Evolutionary conservation across 2,797 vertebrate species (phyloP).

Genomic region (Miichthys miiuy): DNA sequence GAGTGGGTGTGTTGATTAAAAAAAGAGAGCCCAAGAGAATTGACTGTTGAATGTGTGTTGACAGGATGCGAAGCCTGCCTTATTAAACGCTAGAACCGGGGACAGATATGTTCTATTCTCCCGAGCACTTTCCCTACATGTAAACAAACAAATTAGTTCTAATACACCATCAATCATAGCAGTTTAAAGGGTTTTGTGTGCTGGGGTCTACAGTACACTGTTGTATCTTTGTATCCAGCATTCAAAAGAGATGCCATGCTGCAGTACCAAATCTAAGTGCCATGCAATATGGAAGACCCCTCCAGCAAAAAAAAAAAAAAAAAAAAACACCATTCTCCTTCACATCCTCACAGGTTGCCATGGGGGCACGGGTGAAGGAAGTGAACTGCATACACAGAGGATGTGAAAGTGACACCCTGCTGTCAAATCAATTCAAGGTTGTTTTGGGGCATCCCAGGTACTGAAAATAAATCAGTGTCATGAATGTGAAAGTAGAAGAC

Average conservation of each 20-base stretch:
- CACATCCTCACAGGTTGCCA: slow-evolving; percentile 33
- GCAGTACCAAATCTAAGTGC: slow-evolving; percentile 1
- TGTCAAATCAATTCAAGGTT: slow-evolving; percentile 46
- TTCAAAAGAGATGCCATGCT: background rate
- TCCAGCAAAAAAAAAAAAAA: slow-evolving; percentile 17
- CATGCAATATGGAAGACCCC: slow-evolving; percentile 39
- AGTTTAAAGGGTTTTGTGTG: background rate
- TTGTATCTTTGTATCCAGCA: background rate
- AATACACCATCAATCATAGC: slow-evolving; percentile 31
- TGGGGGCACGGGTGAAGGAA: slow-evolving; percentile 21
- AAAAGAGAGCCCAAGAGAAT: slow-evolving; percentile 48
- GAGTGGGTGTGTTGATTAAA: slow-evolving; percentile 72
- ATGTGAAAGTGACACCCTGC: slow-evolving; percentile 25
- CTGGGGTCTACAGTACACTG: slow-evolving; percentile 1
- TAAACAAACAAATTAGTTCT: slow-evolving; percentile 50
- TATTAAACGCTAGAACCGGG: slow-evolving; percentile 51
- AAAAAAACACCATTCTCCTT: slow-evolving; percentile 23
- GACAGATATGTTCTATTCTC: slow-evolving; percentile 36
- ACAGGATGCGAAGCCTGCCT: slow-evolving; percentile 50
- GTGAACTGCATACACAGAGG: slow-evolving; percentile 29
- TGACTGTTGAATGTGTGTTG: slow-evolving; percentile 48
- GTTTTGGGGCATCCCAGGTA: slow-evolving; percentile 25
- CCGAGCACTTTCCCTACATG: slow-evolving; percentile 33
- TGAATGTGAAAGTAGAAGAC: slow-evolving; percentile 13
- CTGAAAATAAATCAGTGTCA: slow-evolving; percentile 36